Evolutionary conservation across 2,113 vertebrate genomes (phyloP).

Genomic region (Sprattus sprattus): DNA sequence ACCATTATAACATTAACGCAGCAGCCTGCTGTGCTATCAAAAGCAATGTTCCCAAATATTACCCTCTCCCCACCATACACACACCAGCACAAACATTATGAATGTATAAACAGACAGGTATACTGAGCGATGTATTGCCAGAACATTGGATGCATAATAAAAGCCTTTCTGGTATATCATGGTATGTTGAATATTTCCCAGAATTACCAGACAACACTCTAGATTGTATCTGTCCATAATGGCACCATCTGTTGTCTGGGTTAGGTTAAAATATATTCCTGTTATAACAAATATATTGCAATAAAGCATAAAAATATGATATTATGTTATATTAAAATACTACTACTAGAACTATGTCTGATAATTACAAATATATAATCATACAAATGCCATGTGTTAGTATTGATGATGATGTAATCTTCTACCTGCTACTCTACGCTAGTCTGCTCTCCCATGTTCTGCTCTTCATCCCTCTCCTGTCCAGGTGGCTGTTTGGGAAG

Average conservation of each 20-base stretch:
- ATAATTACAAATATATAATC: not conserved
- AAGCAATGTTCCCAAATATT: not conserved
- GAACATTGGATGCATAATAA: not conserved
- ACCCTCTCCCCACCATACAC: too few relatives aligned
- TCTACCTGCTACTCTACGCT: not conserved
- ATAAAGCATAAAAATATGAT: not conserved
- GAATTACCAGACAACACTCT: not conserved
- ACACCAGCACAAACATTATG: not conserved
- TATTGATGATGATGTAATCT: too few relatives aligned
- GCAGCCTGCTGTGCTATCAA: not conserved
- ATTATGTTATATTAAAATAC: not conserved
- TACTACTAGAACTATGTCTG: too few relatives aligned
- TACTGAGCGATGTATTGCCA: not conserved
- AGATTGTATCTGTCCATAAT: not conserved
- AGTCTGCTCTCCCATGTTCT: conserved; percentile 30
- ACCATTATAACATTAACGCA: not conserved
- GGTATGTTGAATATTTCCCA: not conserved
- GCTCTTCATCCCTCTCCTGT: conserved; percentile 27
- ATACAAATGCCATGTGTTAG: not conserved
- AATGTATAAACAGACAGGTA: not conserved
- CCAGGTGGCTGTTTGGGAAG: conserved; percentile 81
- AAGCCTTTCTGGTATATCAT: not conserved
- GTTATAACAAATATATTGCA: not conserved
- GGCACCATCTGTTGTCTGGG: not conserved
- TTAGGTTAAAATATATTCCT: not conserved